Conservation (phyloP, 2,888 invertebrate genomes). For the Drosophila conformis region DNA sequence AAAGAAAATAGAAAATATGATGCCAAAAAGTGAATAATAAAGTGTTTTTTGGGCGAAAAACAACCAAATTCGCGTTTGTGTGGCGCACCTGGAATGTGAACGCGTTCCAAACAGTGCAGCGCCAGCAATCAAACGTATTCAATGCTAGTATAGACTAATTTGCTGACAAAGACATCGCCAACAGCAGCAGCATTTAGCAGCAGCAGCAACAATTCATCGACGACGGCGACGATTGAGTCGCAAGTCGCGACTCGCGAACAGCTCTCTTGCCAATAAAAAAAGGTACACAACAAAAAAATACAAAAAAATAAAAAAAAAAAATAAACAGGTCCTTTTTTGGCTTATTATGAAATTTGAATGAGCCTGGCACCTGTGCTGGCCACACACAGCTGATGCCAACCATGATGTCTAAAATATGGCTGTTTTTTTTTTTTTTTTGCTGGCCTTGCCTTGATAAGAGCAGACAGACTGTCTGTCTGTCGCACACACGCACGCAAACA, state of each 20-base stretch:
- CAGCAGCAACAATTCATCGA: slow-evolving; percentile 44
- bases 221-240: slow-evolving; percentile 29
- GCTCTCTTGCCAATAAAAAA: slow-evolving; percentile 40
- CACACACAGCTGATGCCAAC: slow-evolving; percentile 40
- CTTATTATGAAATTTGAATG: background rate
- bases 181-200: slow-evolving; percentile 27
- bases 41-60: slow-evolving; percentile 48
- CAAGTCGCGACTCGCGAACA: slow-evolving; percentile 45
- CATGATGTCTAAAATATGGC: slow-evolving; percentile 16
- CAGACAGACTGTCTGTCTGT: slow-evolving; percentile 69
- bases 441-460: slow-evolving; percentile 72
- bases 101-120: slow-evolving; percentile 39
- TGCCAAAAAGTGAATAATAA: slow-evolving; percentile 65
- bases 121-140: slow-evolving; percentile 33
- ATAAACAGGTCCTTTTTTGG: slow-evolving; percentile 30
- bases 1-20: slow-evolving; percentile 74
- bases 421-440: slow-evolving; percentile 43
- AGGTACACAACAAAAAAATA: slow-evolving; percentile 57
- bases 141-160: slow-evolving; percentile 17
- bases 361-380: slow-evolving; percentile 13
- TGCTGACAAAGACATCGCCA: slow-evolving; percentile 50
- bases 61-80: slow-evolving; percentile 38
- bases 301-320: slow-evolving; percentile 7
- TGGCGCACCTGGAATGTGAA: slow-evolving; percentile 49
- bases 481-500: slow-evolving; percentile 25